Evolutionary conservation across 2,797 vertebrate species (phyloP), one percentile per base, ranked within the genome.

Genomic region (Sebastes hubbsi): DNA sequence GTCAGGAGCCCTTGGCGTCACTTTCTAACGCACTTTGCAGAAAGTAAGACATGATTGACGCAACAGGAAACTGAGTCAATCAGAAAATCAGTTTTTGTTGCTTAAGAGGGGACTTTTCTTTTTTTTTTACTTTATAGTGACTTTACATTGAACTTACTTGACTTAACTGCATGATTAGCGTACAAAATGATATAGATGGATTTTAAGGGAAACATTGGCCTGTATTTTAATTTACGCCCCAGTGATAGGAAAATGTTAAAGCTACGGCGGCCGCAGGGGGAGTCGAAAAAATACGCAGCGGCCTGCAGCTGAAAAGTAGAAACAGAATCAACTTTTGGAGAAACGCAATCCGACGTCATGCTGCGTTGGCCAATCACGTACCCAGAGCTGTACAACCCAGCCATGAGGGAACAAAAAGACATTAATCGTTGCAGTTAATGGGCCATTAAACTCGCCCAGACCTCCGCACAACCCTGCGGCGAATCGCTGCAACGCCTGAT

Each of bases 31-130:
- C 42, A 18, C 42, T 46, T 18, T 18, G 16, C 16, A 29, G 55
- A 64, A 27, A 30, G 24, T 2, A 8, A 46, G 4, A 58, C 7
- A 12, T 2, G 2, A 30, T 11, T 38, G 61, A 78, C 0, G 0
- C 46, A 20, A 80, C 58, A 14, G 34, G 65, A 76, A 63, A 74
- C 63, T 81, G 36, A 90, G 64, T 49, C 10, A 29, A 49, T 24
- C n/a, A 10, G 34, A 66, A 49, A 27, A 83, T 86, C 76, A 11
- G 38, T 3, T 42, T 42, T 14, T 60, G 36, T 88, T 91, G 77
- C 87, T 75, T 29, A 78, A 85, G 29, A 61, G 2, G 42, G 66
- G 68, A 75, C 2, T 66, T 89, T 70, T 60, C 3, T 25, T 25
- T 25, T 25, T 25, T 9, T 58, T 42, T 69, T 1, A 20, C 22